Conservation (phyloP, 2,113 vertebrate genomes). For the Macroglossus sobrinus region DNA sequence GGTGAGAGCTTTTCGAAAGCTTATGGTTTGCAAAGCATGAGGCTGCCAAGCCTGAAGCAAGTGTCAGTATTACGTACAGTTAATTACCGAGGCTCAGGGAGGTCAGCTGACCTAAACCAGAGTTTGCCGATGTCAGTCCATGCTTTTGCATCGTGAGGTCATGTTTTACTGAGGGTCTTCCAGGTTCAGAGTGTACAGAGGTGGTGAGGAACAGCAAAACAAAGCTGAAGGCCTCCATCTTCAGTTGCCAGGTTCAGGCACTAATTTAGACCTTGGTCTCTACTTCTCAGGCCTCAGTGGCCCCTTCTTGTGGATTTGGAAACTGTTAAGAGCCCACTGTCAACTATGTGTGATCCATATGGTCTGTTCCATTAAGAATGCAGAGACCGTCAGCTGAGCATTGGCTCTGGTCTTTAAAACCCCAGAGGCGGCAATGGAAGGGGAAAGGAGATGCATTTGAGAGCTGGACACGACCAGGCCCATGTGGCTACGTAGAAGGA, state of each 20-base stretch:
- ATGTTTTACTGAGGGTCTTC: background rate
- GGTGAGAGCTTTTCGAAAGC: background rate
- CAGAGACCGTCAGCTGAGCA: background rate
- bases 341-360: background rate
- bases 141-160: background rate
- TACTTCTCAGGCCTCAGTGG: background rate
- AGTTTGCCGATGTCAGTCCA: background rate
- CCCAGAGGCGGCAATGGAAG: background rate
- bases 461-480: rapidly evolving
- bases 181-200: background rate
- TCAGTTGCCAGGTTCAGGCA: background rate
- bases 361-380: background rate
- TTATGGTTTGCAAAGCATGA: background rate
- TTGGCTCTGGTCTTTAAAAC: background rate
- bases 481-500: background rate
- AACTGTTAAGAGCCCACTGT: background rate
- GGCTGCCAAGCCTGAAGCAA: background rate
- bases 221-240: background rate
- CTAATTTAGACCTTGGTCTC: background rate
- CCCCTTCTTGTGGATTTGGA: background rate
- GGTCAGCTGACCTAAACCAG: background rate
- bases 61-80: background rate
- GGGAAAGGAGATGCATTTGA: background rate
- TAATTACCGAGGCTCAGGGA: background rate
- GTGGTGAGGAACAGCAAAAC: background rate